Base-by-base conservation (phyloP, 2,888 invertebrate genomes). In the Nomada ruficornis region DNA sequence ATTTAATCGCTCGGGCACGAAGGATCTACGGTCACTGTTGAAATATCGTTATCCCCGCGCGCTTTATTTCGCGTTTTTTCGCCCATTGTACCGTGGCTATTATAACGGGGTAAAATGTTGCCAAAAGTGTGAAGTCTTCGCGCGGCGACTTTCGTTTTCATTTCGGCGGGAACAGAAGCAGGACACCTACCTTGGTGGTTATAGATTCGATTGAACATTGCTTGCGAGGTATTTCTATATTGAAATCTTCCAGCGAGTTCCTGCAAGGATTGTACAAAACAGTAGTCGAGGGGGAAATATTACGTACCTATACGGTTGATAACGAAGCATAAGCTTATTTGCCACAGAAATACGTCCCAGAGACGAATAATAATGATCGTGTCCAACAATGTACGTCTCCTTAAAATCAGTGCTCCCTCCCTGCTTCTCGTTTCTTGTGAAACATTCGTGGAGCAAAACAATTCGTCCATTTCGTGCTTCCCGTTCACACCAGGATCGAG, bases 281-380 rank as follows among this genome's bases (percentile, higher is more conserved):
- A n/a, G 7, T 47, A 15, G 15, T 15, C 47, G 15, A 47, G 1
- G 47, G 47, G 15, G 47, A 47, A 47, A 47, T 47, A 15, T 47
- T 3, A 47, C 47, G 47, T 47, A 47, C 47, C 47, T 47, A 1
- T 47, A 47, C 47, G 15, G 13, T 47, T 15, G 29, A 29, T n/a
- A n/a, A 18, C 18, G 18, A 23, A n/a, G 63, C 15, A 44, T 26
- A 59, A 72, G 63, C 23, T 42, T 50, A 10, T n/a, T 62, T 47
- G 60, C 18, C 67, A 5, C 47, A 2, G 50, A 63, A 47, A 72
- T n/a, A 59, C 29, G 62, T 20, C 26, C 11, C 15, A 18, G 23
- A n/a, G 29, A 55, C 18, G n/a, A 36, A 42, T 29, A 71, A 67
- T 77, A 80, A 68, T 80, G 75, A 86, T 86, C 77, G 65, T 75